These are phyloP conservation scores for Rhadinocentrus ornatus DNA, from an alignment of 2,797 vertebrate genomes.

Conservation along the genomic window DNA sequence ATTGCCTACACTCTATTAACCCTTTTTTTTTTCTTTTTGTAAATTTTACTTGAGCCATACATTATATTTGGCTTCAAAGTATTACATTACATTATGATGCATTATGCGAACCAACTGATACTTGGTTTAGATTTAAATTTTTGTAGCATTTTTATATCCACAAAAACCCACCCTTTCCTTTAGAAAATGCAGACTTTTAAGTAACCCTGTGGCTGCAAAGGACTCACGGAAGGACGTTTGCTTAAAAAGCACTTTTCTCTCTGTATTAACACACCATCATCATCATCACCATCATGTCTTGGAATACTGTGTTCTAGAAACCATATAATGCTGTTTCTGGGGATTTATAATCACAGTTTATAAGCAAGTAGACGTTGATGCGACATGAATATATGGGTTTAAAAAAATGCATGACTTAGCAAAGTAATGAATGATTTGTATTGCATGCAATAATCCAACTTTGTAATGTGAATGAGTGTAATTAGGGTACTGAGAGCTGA, in stretches of 20 bases:
- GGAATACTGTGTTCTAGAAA: slow-evolving; percentile 64
- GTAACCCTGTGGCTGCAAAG: slow-evolving; percentile 59
- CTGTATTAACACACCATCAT: slow-evolving; percentile 57
- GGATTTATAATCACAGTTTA: slow-evolving; percentile 72
- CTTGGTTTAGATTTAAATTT: slow-evolving; percentile 37
- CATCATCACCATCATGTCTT: slow-evolving; percentile 46
- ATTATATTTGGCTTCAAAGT: slow-evolving; percentile 44
- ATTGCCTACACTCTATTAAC: slow-evolving; percentile 24
- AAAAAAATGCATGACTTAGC: slow-evolving; percentile 81
- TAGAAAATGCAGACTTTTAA: slow-evolving; percentile 35
- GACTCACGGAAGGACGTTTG: slow-evolving; percentile 44
- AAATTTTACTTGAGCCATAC: neutral
- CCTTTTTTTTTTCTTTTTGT: slow-evolving; percentile 37
- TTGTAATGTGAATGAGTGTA: slow-evolving; percentile 80
- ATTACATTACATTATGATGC: slow-evolving; percentile 21
- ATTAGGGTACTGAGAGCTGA: slow-evolving; percentile 61
- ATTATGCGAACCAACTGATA: slow-evolving; percentile 20
- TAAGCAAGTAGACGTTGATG: slow-evolving; percentile 70
- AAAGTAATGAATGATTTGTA: slow-evolving; percentile 81
- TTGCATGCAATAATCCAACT: slow-evolving; percentile 88
- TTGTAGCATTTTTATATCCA: slow-evolving; percentile 60
- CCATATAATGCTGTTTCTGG: slow-evolving; percentile 55
- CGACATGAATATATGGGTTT: slow-evolving; percentile 71
- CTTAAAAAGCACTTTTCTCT: slow-evolving; percentile 71
- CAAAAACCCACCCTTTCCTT: slow-evolving; percentile 1